These are phyloP conservation scores for Drosophila greeni DNA, from an alignment of 2,888 invertebrate species.

Conservation along the genomic window DNA sequence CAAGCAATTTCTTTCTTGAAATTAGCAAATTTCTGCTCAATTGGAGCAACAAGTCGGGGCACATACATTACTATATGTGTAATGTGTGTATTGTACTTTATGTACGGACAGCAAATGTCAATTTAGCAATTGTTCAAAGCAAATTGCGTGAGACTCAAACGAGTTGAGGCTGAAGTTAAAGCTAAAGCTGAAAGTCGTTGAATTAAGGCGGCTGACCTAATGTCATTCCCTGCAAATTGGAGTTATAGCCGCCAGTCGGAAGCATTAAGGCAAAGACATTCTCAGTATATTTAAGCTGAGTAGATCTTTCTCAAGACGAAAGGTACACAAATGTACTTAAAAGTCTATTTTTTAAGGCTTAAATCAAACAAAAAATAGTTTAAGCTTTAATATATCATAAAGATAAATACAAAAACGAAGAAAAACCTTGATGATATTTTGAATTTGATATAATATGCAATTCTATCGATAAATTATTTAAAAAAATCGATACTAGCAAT, in stretches of 20 bases:
- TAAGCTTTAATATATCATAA: not conserved
- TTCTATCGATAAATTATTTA: too few species aligned
- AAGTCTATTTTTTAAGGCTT: not conserved
- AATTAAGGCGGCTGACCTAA: constrained; percentile 28
- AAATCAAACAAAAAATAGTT: fast-evolving
- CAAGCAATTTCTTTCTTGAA: constrained; percentile 2
- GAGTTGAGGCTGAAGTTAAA: constrained; percentile 25
- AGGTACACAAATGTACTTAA: not conserved
- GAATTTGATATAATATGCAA: too few species aligned
- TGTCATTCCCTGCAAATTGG: constrained; percentile 10
- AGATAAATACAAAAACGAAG: too few species aligned
- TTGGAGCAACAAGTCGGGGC: constrained; percentile 28
- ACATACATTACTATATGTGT: constrained; percentile 2
- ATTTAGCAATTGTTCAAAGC: constrained; percentile 58
- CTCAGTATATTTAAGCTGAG: too few species aligned
- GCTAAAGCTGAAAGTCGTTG: constrained; percentile 6
- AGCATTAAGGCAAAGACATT: constrained; percentile 1
- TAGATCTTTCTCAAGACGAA: not conserved
- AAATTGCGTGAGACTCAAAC: constrained; percentile 62
- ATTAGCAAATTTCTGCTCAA: constrained; percentile 15
- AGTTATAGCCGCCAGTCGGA: constrained; percentile 1
- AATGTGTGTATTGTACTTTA: not conserved
- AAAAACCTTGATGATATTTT: too few species aligned
- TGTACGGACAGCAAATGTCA: constrained; percentile 40
- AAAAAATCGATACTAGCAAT: too few species aligned